These are phyloP conservation scores for Baryphthengus martii DNA, from an alignment of 2,113 vertebrate species.

Conservation along the genomic window DNA sequence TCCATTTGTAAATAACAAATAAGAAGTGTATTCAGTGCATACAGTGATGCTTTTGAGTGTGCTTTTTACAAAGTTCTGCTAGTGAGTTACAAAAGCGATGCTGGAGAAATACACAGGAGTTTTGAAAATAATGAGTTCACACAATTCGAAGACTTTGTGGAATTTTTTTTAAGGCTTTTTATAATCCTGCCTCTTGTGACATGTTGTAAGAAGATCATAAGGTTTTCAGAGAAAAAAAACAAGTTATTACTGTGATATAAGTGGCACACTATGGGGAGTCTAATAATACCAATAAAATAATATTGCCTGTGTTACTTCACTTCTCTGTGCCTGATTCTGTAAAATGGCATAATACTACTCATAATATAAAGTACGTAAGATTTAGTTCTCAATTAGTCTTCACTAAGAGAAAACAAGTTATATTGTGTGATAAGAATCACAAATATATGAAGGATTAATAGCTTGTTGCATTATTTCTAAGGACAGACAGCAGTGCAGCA, in stretches of 20 bases:
- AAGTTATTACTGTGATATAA: background rate
- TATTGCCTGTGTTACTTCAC: background rate
- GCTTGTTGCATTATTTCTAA: background rate
- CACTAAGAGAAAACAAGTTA: background rate
- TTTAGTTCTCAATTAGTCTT: background rate
- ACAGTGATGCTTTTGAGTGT: background rate
- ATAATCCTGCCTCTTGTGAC: background rate
- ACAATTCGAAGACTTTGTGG: background rate
- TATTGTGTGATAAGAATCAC: background rate
- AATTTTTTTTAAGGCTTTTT: background rate
- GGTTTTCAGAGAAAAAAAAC: conserved; percentile 4
- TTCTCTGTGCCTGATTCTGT: background rate
- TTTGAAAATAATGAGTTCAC: background rate
- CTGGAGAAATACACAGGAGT: background rate
- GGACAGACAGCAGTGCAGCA: background rate
- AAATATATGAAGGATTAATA: background rate
- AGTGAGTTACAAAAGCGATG: background rate
- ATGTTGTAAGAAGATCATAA: background rate
- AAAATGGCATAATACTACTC: background rate
- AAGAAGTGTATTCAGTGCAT: background rate
- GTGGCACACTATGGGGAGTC: background rate
- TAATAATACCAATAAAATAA: background rate
- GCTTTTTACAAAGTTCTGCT: background rate
- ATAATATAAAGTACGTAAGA: background rate
- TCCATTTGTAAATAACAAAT: background rate